Evolutionary conservation across 92 coral and sea anemone genomes (phyloP).

Genomic region (Hydrozoanthus gracilis): DNA sequence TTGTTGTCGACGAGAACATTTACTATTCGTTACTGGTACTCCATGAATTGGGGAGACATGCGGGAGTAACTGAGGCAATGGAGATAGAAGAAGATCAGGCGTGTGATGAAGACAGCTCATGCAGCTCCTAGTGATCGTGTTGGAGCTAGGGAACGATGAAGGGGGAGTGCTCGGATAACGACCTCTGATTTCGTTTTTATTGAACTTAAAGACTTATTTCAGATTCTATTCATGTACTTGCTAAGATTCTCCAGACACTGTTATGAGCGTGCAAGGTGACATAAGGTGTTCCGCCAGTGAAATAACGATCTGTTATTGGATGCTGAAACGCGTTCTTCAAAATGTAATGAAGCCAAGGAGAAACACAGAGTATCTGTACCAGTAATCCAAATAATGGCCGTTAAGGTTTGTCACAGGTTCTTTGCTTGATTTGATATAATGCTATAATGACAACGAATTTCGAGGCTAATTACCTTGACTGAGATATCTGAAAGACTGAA

Average conservation of each 20-base stretch:
- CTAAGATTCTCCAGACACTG: neutral
- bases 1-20: too few relatives aligned
- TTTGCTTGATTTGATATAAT: constrained; percentile 1
- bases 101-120: constrained; percentile 5
- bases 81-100: constrained; percentile 9
- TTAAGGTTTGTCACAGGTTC: neutral
- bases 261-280: neutral
- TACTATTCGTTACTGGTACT: neutral
- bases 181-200: constrained; percentile 6
- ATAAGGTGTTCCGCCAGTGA: too few relatives aligned
- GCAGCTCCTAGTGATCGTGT: neutral
- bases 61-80: constrained; percentile 7
- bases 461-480: neutral
- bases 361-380: neutral
- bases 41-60: constrained; percentile 1
- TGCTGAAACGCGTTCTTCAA: neutral
- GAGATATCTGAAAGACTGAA: neutral
- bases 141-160: neutral
- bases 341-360: constrained; percentile 4
- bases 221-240: too few relatives aligned
- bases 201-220: too few relatives aligned
- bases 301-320: too few relatives aligned
- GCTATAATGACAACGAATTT: neutral
- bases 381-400: neutral
- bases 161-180: neutral